Conservation (phyloP, 2,113 vertebrate genomes). For the Sander vitreus region DNA sequence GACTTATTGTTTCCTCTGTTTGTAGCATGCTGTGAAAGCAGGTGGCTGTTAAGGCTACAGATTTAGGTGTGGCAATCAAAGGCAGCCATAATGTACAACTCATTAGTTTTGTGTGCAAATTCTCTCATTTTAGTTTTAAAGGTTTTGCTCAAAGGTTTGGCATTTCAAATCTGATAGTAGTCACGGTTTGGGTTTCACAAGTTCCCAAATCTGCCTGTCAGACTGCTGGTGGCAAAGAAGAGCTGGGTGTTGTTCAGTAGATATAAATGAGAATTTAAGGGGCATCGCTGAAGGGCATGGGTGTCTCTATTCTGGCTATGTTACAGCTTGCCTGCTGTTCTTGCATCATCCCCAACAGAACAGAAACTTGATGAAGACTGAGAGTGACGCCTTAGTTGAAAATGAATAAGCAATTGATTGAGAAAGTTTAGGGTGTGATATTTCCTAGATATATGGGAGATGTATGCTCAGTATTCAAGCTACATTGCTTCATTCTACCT, state of each 20-base stretch:
- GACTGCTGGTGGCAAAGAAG: not conserved
- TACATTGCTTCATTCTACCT: conserved; percentile 32
- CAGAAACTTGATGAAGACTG: not conserved
- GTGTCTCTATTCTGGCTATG: conserved; percentile 22
- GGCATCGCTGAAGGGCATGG: conserved; percentile 25
- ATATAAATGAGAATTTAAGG: conserved; percentile 42
- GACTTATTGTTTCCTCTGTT: conserved; percentile 5
- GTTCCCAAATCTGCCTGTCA: conserved; percentile 12
- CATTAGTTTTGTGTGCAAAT: conserved; percentile 29
- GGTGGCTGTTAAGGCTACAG: conserved; percentile 16
- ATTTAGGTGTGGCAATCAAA: conserved; percentile 44
- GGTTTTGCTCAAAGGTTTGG: conserved; percentile 8
- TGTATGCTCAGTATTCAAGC: conserved; percentile 15
- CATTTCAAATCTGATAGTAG: not conserved
- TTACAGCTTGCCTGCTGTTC: conserved; percentile 24
- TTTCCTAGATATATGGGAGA: not conserved
- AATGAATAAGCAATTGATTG: conserved; percentile 4
- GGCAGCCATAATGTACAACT: not conserved
- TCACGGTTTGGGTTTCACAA: conserved; percentile 29
- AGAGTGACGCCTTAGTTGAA: not conserved
- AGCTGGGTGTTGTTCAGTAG: conserved; percentile 2
- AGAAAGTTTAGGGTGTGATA: conserved; percentile 9
- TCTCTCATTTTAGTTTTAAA: conserved; percentile 6
- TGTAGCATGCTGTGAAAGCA: conserved; percentile 20
- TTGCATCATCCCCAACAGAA: not conserved